phyloP scores from a whole-genome alignment of 2,888 invertebrate genomes.

The Sussaba pulchella region DNA sequence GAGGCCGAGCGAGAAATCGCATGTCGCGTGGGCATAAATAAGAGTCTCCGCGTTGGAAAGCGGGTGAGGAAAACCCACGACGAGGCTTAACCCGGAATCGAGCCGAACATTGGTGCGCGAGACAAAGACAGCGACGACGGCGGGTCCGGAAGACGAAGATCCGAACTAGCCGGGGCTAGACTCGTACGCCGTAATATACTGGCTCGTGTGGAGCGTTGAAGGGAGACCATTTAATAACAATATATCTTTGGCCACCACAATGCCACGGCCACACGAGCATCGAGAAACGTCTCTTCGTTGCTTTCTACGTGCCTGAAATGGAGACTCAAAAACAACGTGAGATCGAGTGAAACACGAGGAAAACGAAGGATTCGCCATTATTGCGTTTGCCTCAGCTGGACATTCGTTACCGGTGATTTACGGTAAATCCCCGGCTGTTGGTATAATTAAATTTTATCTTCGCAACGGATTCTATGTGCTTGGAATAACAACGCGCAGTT shows the following conservation, averaged over 20 bases:
- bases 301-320: conserved; percentile 33
- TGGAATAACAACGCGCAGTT: not conserved
- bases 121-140: conserved; percentile 41
- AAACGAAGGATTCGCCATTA: conserved; percentile 50
- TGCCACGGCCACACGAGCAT: conserved; percentile 67
- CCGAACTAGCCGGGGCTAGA: conserved; percentile 41
- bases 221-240: conserved; percentile 84
- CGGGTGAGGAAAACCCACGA: conserved; percentile 39
- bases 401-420: conserved; percentile 77
- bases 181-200: conserved; percentile 77
- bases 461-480: not conserved
- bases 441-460: conserved; percentile 72
- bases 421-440: conserved; percentile 61
- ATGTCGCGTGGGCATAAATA: conserved; percentile 77
- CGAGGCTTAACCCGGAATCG: conserved; percentile 60
- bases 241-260: conserved; percentile 82
- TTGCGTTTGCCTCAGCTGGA: conserved; percentile 66
- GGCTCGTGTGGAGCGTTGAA: conserved; percentile 76
- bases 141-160: conserved; percentile 62
- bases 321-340: conserved; percentile 54
- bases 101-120: conserved; percentile 41
- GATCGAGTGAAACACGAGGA: conserved; percentile 61
- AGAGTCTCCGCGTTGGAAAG: conserved; percentile 58
- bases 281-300: conserved; percentile 54
- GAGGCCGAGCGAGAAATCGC: conserved; percentile 71